Percentiles rank a stretch among this genome's conserved stretches.
Evolutionary conservation across 2,888 invertebrate genomes (phyloP).

Genomic region (Brachyptera putata): DNA sequence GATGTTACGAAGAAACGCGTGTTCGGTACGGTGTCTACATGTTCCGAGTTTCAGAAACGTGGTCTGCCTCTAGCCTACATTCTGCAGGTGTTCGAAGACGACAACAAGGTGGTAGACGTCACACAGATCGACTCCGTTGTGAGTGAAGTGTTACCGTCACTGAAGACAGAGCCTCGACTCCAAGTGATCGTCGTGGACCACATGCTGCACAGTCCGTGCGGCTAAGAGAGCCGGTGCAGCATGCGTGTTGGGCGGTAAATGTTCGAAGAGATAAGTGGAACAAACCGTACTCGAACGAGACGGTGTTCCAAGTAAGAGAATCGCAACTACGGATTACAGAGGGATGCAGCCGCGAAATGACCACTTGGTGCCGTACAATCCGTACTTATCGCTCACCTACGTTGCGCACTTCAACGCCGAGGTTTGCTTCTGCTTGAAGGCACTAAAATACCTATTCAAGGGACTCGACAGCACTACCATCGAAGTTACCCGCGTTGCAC

Average conservation of each 20-base stretch:
- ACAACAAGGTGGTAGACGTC: slow-evolving; percentile 36
- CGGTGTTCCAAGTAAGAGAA: slow-evolving; percentile 40
- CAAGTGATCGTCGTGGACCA: slow-evolving; percentile 29
- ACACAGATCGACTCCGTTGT: slow-evolving; percentile 32
- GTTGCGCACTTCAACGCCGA: slow-evolving; percentile 44
- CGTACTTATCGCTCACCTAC: slow-evolving; percentile 38
- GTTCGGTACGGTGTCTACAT: slow-evolving; percentile 32
- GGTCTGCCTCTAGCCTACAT: slow-evolving; percentile 37
- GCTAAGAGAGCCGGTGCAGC: slow-evolving; percentile 22
- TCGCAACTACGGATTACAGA: slow-evolving; percentile 31
- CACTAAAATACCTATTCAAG: slow-evolving; percentile 36
- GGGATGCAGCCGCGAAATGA: slow-evolving; percentile 37
- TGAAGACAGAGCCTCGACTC: slow-evolving; percentile 7
- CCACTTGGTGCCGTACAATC: slow-evolving; percentile 43
- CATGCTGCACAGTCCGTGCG: slow-evolving; percentile 38
- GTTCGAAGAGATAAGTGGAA: slow-evolving; percentile 24
- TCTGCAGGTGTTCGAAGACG: slow-evolving; percentile 34
- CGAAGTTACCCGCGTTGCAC: neutral
- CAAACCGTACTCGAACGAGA: slow-evolving; percentile 37
- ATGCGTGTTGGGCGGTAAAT: slow-evolving; percentile 7
- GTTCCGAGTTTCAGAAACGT: slow-evolving; percentile 41
- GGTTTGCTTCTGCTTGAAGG: slow-evolving; percentile 16
- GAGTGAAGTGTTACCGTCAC: slow-evolving; percentile 28
- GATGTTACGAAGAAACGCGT: slow-evolving; percentile 28
- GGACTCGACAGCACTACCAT: slow-evolving; percentile 35